These are phyloP conservation scores for Xenentodon cancila DNA, from an alignment of 2,797 vertebrate species.

Conservation along the genomic window DNA sequence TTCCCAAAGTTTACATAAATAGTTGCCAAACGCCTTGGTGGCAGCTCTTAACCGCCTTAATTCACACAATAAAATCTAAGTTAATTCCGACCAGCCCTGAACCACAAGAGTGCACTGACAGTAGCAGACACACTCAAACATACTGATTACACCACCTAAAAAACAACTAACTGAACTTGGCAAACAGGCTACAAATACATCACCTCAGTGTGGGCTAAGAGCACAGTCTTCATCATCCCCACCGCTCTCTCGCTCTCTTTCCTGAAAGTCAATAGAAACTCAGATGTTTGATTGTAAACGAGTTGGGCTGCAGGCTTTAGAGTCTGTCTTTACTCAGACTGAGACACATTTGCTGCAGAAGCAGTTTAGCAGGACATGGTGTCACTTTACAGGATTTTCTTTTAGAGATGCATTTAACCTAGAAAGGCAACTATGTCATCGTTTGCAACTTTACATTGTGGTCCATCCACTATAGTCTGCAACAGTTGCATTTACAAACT, in stretches of 20 bases:
- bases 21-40: constrained; percentile 16
- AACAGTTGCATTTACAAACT: no score
- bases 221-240: constrained; percentile 34
- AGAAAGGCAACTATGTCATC: no score
- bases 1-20: constrained; percentile 14
- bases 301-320: constrained; percentile 37
- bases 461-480: no score
- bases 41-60: constrained; percentile 8
- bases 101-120: constrained; percentile 6
- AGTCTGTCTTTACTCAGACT: constrained; percentile 23
- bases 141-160: constrained; percentile 20
- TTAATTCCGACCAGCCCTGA: constrained; percentile 10
- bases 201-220: constrained; percentile 43
- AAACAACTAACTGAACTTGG: constrained; percentile 36
- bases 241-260: background rate
- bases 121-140: constrained; percentile 21
- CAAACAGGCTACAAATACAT: constrained; percentile 64
- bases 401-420: background rate
- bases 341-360: constrained; percentile 7
- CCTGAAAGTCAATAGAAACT: constrained; percentile 60
- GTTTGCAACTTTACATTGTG: no score
- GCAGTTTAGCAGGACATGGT: constrained; percentile 12
- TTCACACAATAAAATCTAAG: constrained; percentile 19
- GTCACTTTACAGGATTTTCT: constrained; percentile 1
- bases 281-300: constrained; percentile 48